Evolutionary conservation across 1,140 invertebrate genomes (phyloP).

Genomic region (Bombus difficillimus): DNA sequence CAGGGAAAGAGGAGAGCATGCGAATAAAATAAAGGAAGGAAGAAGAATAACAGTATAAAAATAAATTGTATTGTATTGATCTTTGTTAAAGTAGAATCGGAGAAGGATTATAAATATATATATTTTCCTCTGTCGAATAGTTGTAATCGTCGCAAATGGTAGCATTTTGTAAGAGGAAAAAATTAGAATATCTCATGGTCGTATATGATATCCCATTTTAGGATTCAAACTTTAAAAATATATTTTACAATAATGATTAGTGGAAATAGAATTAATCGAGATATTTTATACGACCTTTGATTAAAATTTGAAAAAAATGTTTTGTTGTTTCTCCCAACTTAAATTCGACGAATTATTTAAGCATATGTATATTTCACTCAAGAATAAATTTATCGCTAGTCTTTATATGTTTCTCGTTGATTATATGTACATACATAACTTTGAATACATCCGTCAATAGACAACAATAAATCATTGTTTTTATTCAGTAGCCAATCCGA

Average conservation of each 20-base stretch:
- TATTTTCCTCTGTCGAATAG: not conserved
- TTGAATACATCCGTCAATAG: not conserved
- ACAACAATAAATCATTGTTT: not conserved
- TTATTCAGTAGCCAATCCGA: constrained; percentile 15
- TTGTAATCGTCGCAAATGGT: not conserved
- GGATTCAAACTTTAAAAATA: not conserved
- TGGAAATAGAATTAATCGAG: not conserved
- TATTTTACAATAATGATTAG: not conserved
- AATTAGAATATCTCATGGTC: not conserved
- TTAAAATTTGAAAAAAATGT: not conserved
- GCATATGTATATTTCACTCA: not conserved
- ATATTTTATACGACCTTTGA: not conserved
- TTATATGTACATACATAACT: too few species aligned
- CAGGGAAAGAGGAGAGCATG: not conserved
- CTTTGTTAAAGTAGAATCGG: constrained; percentile 15
- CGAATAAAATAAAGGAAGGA: not conserved
- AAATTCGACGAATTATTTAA: not conserved
- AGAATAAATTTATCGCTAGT: not conserved
- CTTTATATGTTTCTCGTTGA: not conserved
- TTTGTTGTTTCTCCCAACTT: not conserved
- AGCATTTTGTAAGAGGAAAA: not conserved
- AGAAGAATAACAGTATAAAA: not conserved
- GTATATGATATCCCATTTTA: not conserved
- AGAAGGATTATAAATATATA: not conserved
- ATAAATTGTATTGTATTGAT: constrained; percentile 9